These are phyloP conservation scores for Podocnemis expansa DNA, from an alignment of 2,113 vertebrate genomes.

Conservation along the genomic window DNA sequence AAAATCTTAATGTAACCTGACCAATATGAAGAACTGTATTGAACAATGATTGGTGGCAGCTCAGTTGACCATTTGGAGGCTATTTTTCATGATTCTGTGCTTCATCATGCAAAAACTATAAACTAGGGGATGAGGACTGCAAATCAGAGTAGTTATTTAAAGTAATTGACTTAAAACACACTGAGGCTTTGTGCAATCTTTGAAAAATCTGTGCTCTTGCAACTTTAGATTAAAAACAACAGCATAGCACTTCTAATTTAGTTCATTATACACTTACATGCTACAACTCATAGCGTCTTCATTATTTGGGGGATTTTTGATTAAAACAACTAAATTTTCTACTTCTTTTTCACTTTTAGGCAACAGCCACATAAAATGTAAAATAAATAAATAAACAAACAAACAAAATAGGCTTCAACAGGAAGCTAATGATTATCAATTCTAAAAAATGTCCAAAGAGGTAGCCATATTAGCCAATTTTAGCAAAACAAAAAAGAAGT, in stretches of 20 bases:
- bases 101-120: slow-evolving; percentile 57
- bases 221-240: background rate
- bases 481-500: no score
- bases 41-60: slow-evolving; percentile 52
- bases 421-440: no score
- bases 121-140: slow-evolving; percentile 35
- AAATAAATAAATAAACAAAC: no score
- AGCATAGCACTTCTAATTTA: background rate
- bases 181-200: background rate
- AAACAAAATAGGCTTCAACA: no score
- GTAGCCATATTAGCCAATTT: no score
- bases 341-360: no score
- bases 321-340: no score
- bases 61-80: background rate
- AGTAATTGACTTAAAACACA: background rate
- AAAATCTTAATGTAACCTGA: slow-evolving; percentile 62
- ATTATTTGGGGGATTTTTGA: no score
- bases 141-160: slow-evolving; percentile 5
- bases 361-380: no score
- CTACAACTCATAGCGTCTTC: background rate
- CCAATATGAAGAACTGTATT: slow-evolving; percentile 60
- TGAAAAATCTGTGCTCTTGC: background rate
- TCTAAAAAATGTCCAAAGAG: no score
- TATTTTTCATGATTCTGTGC: slow-evolving; percentile 47
- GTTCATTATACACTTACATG: background rate